phyloP scores from a whole-genome alignment of 2,797 vertebrate genomes.

The Poeciliopsis turneri region DNA sequence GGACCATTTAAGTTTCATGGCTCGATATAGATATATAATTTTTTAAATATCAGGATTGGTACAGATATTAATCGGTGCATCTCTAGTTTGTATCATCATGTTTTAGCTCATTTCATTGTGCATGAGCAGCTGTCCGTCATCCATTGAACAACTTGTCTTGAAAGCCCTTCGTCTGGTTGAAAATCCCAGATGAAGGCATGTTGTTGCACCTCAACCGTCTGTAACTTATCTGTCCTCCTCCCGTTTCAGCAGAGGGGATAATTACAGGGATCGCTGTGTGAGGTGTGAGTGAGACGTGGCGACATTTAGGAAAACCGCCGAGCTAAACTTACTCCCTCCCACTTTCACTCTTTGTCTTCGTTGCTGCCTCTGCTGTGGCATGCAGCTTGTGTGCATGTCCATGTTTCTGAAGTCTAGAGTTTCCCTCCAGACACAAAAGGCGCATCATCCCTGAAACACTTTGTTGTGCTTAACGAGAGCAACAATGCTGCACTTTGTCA shows the following conservation, averaged over 20 bases:
- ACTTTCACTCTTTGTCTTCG: conserved; percentile 20
- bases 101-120: neutral
- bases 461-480: conserved; percentile 44
- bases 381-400: conserved; percentile 10
- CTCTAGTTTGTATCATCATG: neutral
- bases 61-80: no score
- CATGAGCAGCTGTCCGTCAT: neutral
- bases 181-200: conserved; percentile 13
- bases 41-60: no score
- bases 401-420: conserved; percentile 33
- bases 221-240: conserved; percentile 22
- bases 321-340: conserved; percentile 36
- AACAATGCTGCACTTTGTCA: conserved; percentile 21
- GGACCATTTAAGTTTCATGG: neutral
- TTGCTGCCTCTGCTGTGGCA: neutral
- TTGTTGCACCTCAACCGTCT: conserved; percentile 11
- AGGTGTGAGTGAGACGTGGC: conserved; percentile 63
- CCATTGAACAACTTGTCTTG: neutral
- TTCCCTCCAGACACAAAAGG: conserved; percentile 46
- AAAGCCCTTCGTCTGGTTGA: neutral
- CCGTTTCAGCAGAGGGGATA: conserved; percentile 59
- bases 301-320: conserved; percentile 49
- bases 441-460: conserved; percentile 49
- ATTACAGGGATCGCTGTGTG: conserved; percentile 70
- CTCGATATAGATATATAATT: neutral